phyloP scores from a whole-genome alignment of 2,113 vertebrate genomes.

The Cyprinodon brontotheroides region DNA sequence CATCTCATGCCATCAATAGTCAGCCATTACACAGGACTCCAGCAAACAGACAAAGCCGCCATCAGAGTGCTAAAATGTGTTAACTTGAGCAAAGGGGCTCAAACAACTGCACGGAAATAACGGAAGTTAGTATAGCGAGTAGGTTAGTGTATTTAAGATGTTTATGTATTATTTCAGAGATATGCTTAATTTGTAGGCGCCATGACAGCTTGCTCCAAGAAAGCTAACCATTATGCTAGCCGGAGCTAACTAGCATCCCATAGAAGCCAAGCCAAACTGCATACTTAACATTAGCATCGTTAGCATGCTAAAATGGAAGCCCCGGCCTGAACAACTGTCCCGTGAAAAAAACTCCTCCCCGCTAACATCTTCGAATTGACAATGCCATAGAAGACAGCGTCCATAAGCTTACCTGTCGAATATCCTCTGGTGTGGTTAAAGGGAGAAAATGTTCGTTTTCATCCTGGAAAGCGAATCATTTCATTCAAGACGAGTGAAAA shows the following conservation, averaged over 20 bases:
- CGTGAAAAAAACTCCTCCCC: not conserved
- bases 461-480: constrained; percentile 62
- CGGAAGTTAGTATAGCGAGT: rapidly evolving
- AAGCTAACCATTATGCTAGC: constrained; percentile 52
- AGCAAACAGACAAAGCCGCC: constrained; percentile 67
- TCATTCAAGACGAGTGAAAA: constrained; percentile 73
- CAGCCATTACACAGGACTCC: constrained; percentile 65
- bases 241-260: constrained; percentile 41
- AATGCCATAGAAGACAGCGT: constrained; percentile 8
- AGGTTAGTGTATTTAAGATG: not conserved
- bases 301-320: constrained; percentile 66
- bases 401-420: constrained; percentile 56
- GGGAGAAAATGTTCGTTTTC: constrained; percentile 57
- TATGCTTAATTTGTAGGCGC: constrained; percentile 41
- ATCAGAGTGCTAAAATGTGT: constrained; percentile 3
- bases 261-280: constrained; percentile 29
- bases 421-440: constrained; percentile 45
- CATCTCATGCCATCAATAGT: constrained; percentile 52
- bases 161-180: constrained; percentile 10
- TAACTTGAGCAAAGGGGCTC: not conserved
- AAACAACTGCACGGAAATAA: not conserved
- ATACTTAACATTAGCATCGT: constrained; percentile 47
- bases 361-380: not conserved
- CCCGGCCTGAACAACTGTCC: constrained; percentile 40
- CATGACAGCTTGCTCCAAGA: constrained; percentile 68